A percentile compares a stretch with the other conserved stretches of the same genome.
Evolutionary conservation across 2,113 vertebrate species (phyloP).

Genomic region (Rhegmatorhina hoffmannsi): DNA sequence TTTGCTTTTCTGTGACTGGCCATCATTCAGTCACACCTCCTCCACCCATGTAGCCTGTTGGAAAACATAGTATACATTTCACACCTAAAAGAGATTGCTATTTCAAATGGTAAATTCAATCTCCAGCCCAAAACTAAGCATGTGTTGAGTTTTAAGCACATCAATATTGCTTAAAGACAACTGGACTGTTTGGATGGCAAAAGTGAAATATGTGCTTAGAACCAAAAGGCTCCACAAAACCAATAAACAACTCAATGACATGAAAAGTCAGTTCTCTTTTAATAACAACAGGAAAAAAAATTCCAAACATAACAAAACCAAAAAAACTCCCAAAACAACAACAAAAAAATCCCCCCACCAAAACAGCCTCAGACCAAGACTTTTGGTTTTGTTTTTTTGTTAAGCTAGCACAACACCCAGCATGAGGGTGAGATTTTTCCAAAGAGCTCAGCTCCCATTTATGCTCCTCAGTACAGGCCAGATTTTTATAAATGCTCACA

Average conservation of each 20-base stretch:
- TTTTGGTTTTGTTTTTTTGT: neutral
- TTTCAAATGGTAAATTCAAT: neutral
- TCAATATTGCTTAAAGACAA: neutral
- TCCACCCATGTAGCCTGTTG: neutral
- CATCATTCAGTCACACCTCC: neutral
- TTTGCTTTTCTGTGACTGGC: neutral
- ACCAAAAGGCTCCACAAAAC: neutral
- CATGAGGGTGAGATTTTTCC: conserved; percentile 27
- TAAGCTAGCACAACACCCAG: neutral
- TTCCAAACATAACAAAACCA: neutral
- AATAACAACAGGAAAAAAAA: neutral
- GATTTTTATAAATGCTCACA: conserved; percentile 49
- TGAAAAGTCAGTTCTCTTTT: neutral
- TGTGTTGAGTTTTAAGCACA: neutral
- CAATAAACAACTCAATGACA: neutral
- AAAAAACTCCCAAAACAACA: neutral
- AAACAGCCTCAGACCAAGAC: neutral
- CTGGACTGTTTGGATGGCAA: neutral
- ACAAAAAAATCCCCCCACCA: neutral
- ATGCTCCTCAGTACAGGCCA: conserved; percentile 37
- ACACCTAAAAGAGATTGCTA: neutral
- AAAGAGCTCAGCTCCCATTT: conserved; percentile 17
- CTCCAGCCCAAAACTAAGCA: neutral
- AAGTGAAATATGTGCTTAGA: neutral
- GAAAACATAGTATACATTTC: neutral